A percentile compares a stretch with the other conserved stretches of the same genome.
Conservation (phyloP, 2,113 vertebrate genomes). For the Leptobrachium leishanense region DNA sequence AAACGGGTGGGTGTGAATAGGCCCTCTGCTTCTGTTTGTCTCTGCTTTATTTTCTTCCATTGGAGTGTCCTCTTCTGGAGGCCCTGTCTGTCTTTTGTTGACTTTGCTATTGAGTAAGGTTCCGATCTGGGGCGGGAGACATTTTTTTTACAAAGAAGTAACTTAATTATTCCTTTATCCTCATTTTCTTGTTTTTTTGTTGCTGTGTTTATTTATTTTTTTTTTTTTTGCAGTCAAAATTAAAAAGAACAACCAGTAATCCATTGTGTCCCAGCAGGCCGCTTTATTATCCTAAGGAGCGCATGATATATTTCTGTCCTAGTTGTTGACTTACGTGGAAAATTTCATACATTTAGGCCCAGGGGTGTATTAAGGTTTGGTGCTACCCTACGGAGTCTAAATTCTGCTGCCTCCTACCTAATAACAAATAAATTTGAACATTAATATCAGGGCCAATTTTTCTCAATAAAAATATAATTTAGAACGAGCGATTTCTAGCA, state of each 20-base stretch:
- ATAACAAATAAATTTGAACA: no score
- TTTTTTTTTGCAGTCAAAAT: neutral
- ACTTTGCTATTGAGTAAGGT: constrained; percentile 27
- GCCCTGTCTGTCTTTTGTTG: constrained; percentile 23
- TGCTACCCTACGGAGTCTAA: no score
- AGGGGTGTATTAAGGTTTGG: no score
- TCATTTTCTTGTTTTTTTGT: neutral
- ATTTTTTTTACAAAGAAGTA: constrained; percentile 9
- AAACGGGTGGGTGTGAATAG: constrained; percentile 22
- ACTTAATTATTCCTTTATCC: constrained; percentile 5
- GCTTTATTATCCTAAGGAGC: no score
- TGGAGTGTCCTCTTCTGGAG: constrained; percentile 7
- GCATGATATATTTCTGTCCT: no score
- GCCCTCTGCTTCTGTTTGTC: constrained; percentile 16
- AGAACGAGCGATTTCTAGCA: no score
- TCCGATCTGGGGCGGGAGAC: constrained; percentile 2
- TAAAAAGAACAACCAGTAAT: constrained; percentile 1
- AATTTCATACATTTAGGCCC: no score
- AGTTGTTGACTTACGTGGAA: no score
- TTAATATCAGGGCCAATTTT: no score
- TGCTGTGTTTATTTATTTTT: neutral
- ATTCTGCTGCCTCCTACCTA: no score
- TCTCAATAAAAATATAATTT: no score
- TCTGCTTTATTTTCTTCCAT: constrained; percentile 17
- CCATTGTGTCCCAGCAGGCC: neutral